These are phyloP conservation scores for Edolisoma coerulescens DNA, from an alignment of 2,113 vertebrate species.

Conservation along the genomic window DNA sequence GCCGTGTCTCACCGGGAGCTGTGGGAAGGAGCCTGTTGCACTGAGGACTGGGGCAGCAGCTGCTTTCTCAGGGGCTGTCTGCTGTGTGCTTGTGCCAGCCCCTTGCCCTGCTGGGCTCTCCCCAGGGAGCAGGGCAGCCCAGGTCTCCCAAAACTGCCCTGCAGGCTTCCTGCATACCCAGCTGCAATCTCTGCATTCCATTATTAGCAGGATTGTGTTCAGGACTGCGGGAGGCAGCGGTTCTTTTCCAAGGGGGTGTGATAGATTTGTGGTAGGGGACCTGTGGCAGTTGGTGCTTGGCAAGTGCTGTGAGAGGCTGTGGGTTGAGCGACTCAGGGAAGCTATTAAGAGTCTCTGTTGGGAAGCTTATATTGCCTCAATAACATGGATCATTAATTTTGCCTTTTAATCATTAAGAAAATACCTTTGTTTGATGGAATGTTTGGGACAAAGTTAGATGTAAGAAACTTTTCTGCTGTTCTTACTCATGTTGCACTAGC, in stretches of 20 bases:
- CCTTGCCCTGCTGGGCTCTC: not conserved
- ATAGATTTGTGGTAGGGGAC: not conserved
- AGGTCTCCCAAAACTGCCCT: not conserved
- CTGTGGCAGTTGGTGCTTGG: not conserved
- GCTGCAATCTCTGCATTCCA: rapidly evolving
- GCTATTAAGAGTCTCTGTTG: conserved; percentile 2
- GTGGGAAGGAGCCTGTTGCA: not conserved
- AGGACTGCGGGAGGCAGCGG: not conserved
- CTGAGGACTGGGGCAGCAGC: not conserved
- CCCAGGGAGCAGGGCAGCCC: not conserved
- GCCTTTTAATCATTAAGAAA: conserved; percentile 54
- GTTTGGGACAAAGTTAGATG: not conserved
- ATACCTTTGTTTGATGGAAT: conserved; percentile 14
- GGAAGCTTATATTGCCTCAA: conserved; percentile 25
- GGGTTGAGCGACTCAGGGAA: not conserved
- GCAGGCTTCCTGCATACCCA: not conserved
- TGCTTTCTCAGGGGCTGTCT: not conserved
- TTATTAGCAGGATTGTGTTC: not conserved
- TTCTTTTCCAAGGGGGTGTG: not conserved
- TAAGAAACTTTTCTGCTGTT: not conserved
- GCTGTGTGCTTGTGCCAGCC: not conserved
- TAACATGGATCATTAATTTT: conserved; percentile 35
- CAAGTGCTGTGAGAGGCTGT: not conserved
- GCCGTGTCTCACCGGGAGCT: not conserved
- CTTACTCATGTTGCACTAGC: not conserved